Conservation (phyloP, 92 coral and sea anemone species). For the Bergia puertoricense region DNA sequence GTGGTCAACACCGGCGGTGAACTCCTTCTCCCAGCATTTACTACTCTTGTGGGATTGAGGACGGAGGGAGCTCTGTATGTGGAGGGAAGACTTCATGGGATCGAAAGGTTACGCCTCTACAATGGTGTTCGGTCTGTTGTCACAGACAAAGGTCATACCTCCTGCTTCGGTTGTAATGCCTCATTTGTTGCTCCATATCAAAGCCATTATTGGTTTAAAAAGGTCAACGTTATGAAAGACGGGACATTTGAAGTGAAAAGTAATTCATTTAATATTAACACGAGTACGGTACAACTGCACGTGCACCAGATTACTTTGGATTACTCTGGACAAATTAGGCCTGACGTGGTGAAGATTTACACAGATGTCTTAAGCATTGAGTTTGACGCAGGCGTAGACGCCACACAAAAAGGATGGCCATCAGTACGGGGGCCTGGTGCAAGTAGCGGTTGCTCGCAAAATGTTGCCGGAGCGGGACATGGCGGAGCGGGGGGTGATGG, state of each 20-base stretch:
- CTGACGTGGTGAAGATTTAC: conserved; percentile 52
- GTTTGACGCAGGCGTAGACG: conserved; percentile 56
- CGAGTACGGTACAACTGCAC: conserved; percentile 45
- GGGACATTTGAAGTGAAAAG: conserved; percentile 59
- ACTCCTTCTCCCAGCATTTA: conserved; percentile 51
- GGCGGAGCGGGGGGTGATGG: conserved; percentile 72
- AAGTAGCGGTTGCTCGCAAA: conserved; percentile 33
- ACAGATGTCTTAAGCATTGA: conserved; percentile 54
- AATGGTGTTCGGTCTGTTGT: conserved; percentile 49
- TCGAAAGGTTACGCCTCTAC: conserved; percentile 56
- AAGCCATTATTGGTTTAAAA: conserved; percentile 60
- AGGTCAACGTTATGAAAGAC: conserved; percentile 52
- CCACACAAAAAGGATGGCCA: conserved; percentile 55
- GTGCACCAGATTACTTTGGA: conserved; percentile 43
- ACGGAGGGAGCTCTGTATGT: conserved; percentile 47
- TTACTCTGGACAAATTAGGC: conserved; percentile 45
- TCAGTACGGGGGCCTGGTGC: conserved; percentile 55
- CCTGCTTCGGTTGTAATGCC: conserved; percentile 57
- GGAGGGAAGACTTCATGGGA: conserved; percentile 56
- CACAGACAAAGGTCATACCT: conserved; percentile 47
- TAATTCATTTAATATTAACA: conserved; percentile 45
- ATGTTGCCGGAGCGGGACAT: conserved; percentile 64
- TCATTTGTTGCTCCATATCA: conserved; percentile 41
- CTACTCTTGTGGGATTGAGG: conserved; percentile 53
- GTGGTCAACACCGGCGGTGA: conserved; percentile 57